Evolutionary conservation across 1,140 invertebrate species (phyloP).

Genomic region (Nasonia giraulti): DNA sequence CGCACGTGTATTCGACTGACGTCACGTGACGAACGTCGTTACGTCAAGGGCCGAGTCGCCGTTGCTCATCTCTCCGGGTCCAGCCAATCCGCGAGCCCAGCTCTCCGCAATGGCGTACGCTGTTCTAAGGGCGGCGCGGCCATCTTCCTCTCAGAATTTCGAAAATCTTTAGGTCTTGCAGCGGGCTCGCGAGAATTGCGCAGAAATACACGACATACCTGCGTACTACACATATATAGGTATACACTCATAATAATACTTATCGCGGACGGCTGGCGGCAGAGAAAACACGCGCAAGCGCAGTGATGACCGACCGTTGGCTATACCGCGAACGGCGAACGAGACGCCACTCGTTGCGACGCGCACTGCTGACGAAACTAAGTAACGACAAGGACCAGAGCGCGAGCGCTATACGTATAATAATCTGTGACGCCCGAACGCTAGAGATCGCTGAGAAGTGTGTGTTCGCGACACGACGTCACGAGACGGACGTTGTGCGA

Average conservation of each 20-base stretch:
- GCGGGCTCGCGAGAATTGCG: not conserved
- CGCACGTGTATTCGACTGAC: conserved; percentile 31
- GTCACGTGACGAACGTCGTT: conserved; percentile 24
- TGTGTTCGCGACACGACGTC: not conserved
- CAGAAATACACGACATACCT: not conserved
- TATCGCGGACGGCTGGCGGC: too few species aligned
- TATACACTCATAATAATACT: not conserved
- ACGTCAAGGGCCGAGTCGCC: conserved; percentile 16
- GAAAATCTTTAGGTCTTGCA: conserved; percentile 31
- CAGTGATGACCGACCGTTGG: not conserved
- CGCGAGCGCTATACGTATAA: too few species aligned
- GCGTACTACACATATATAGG: not conserved
- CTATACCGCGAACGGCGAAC: not conserved
- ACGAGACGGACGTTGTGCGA: conserved; percentile 17
- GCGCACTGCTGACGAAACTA: not conserved
- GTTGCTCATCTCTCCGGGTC: not conserved
- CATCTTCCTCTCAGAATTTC: conserved; percentile 36
- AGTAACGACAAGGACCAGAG: not conserved
- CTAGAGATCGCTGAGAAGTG: not conserved
- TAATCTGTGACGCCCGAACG: not conserved
- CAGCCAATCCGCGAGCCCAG: not conserved
- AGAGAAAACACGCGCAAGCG: too few species aligned
- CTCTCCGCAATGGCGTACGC: conserved; percentile 1
- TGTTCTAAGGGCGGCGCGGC: not conserved
- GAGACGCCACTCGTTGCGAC: not conserved